Evolutionary conservation across 64 coral and sea anemone genomes (phyloP), one percentile per base, ranked within the genome.

Genomic region (Stichodactyla mertensii): DNA sequence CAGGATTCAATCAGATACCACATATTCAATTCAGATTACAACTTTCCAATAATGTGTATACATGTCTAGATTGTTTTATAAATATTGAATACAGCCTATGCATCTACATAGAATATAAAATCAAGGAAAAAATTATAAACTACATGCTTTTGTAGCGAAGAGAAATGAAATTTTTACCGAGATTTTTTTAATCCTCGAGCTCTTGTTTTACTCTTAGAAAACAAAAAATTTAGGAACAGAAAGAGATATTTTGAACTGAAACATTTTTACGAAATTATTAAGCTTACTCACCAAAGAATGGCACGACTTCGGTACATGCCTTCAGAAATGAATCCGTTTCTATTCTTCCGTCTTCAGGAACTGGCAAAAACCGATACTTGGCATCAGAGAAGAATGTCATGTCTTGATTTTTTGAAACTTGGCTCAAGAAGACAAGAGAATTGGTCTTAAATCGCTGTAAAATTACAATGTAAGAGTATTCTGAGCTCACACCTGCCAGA

Each of bases 331-430:
- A 71, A 54, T 86, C 86, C 6, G 97, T 99, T 77, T 99, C 93
- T 18, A 99, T 99, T 88, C 53, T 99, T 62, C 77, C 74, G 64
- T 99, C 93, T 79, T 99, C 97, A 51, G 90, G 90, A 28, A 99
- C 52, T 15, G 88, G 70, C 62, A 80, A 78, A 62, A 99, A 99
- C 24, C 88, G 79, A 52, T 88, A 85, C 86, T 90, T 90, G 54
- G 97, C 97, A 52, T 95, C 88, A 56, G 90, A 88, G 70, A 99
- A 99, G 93, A 99, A 99, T 7, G 92, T 89, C 97, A 95, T 99
- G 51, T 81, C 20, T 74, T 74, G 12, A 27, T 74, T 36, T 26
- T 31, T 36, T 28, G 10, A 23, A n/a, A 31, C 4, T 74, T 74
- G 69, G 4, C 10, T 36, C 69, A 31, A 74, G 27, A 27, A 26